Percentiles rank a stretch among this genome's conserved stretches.
These are phyloP conservation scores for Cyanoderma ruficeps DNA, from an alignment of 2,113 vertebrate species.

Conservation along the genomic window DNA sequence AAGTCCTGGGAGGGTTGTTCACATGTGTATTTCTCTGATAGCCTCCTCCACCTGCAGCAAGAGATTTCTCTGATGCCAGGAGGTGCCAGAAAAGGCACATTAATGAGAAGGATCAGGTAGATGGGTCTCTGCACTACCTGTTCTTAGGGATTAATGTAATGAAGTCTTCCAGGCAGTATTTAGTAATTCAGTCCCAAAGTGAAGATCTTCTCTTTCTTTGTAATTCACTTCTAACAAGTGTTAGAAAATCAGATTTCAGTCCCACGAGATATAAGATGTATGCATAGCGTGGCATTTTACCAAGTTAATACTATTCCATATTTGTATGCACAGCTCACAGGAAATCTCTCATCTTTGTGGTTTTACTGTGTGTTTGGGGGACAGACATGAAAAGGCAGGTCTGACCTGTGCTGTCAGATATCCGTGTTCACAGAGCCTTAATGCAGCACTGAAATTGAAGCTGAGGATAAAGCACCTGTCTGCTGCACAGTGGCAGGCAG, in stretches of 20 bases:
- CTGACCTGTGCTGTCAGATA: slow-evolving; percentile 37
- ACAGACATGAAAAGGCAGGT: slow-evolving; percentile 44
- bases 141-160: slow-evolving; percentile 12
- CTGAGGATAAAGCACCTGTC: neutral
- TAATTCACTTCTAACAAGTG: slow-evolving; percentile 71
- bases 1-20: neutral
- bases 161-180: neutral
- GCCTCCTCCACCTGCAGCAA: neutral
- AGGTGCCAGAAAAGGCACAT: neutral
- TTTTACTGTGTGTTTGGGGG: slow-evolving; percentile 26
- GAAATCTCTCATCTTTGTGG: slow-evolving; percentile 10
- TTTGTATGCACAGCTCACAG: slow-evolving; percentile 22
- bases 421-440: slow-evolving; percentile 25
- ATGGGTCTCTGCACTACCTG: neutral
- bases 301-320: slow-evolving; percentile 45
- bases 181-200: slow-evolving; percentile 52
- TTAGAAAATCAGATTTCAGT: slow-evolving; percentile 70
- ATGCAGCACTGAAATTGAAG: slow-evolving; percentile 47
- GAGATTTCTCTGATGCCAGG: neutral
- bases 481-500: neutral
- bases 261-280: slow-evolving; percentile 30
- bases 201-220: slow-evolving; percentile 65
- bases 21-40: neutral
- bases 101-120: neutral
- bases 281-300: slow-evolving; percentile 46